These are phyloP conservation scores for Portunus trituberculatus DNA, from an alignment of 1,140 invertebrate species.

Conservation along the genomic window DNA sequence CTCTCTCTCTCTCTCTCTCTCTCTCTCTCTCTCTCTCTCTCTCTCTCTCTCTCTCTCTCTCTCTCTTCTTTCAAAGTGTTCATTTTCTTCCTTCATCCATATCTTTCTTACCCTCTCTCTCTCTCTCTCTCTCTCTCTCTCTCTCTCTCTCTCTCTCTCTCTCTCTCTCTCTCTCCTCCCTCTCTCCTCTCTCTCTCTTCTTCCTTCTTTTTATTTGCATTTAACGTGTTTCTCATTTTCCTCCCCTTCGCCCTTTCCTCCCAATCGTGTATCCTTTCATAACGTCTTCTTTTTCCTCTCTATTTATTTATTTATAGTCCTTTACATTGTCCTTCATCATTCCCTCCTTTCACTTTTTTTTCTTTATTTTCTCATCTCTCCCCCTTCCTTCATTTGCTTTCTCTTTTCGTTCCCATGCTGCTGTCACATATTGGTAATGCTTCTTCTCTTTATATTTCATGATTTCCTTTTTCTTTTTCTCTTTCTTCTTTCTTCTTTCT, in stretches of 20 bases:
- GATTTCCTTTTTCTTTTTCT: too few relatives aligned
- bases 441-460: too few relatives aligned
- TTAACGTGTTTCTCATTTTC: neutral
- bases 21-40: neutral
- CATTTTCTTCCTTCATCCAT: neutral
- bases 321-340: neutral
- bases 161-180: neutral
- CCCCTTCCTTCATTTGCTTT: neutral
- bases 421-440: too few relatives aligned
- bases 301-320: too few relatives aligned
- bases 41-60: neutral
- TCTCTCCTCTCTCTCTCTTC: neutral
- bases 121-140: conserved; percentile 30
- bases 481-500: neutral
- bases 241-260: neutral
- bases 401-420: neutral
- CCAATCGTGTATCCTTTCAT: neutral
- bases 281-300: neutral
- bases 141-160: neutral
- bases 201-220: neutral
- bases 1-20: neutral
- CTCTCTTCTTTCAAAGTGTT: neutral
- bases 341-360: neutral
- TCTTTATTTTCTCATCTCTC: neutral
- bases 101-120: neutral